Percentiles rank a stretch among this genome's conserved stretches.
These are phyloP conservation scores for Petroica traversi DNA, from an alignment of 2,113 vertebrate species.

Conservation along the genomic window DNA sequence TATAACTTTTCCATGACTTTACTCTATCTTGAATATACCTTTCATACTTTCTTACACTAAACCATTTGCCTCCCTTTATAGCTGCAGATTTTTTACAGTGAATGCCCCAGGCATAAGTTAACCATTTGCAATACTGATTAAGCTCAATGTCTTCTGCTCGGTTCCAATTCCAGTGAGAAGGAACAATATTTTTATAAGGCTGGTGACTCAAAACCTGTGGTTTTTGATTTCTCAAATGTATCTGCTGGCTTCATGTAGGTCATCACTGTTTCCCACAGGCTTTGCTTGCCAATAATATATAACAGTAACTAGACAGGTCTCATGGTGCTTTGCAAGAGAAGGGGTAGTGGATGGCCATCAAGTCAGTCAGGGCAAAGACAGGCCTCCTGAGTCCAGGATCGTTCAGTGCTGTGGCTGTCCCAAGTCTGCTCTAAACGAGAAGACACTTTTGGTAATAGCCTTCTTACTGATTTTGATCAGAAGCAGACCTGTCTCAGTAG, in stretches of 20 bases:
- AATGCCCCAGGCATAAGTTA: neutral
- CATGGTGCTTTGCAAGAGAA: neutral
- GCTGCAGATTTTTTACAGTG: neutral
- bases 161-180: neutral
- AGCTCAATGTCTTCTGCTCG: neutral
- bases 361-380: neutral
- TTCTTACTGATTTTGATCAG: neutral
- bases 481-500: neutral
- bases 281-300: neutral
- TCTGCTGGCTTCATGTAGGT: neutral
- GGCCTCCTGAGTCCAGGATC: too few relatives aligned
- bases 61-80: neutral
- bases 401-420: accelerated
- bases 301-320: neutral
- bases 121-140: neutral
- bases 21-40: neutral
- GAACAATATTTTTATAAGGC: neutral
- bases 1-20: neutral
- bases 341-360: neutral
- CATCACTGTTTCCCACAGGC: neutral
- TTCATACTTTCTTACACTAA: neutral
- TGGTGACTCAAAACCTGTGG: neutral
- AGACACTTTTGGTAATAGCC: neutral
- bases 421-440: neutral
- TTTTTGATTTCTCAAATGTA: neutral